These are phyloP conservation scores for Melangyna quadrimaculata DNA, from an alignment of 2,888 invertebrate genomes.

Conservation along the genomic window DNA sequence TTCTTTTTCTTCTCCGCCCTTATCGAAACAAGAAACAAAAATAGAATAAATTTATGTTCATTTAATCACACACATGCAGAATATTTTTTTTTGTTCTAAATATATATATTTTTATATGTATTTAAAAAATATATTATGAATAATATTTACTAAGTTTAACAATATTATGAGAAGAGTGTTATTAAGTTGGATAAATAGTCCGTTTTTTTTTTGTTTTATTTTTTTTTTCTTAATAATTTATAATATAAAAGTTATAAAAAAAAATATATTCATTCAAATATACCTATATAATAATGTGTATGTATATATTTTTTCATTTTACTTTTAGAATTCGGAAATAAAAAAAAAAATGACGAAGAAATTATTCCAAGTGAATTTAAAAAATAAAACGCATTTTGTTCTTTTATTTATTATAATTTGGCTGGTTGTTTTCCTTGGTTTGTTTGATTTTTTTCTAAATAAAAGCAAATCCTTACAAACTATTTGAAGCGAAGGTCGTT, in stretches of 20 bases:
- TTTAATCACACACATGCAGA: slow-evolving; percentile 6
- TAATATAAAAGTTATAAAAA: slow-evolving; percentile 59
- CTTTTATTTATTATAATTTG: not conserved
- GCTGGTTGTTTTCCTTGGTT: not conserved
- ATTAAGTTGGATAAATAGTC: slow-evolving; percentile 44
- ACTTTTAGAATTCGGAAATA: slow-evolving; percentile 45
- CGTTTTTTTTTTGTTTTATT: slow-evolving; percentile 16
- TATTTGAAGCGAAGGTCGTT: too few relatives aligned
- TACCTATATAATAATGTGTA: slow-evolving; percentile 19
- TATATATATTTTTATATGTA: slow-evolving; percentile 46
- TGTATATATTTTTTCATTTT: slow-evolving; percentile 54
- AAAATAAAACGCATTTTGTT: slow-evolving; percentile 9
- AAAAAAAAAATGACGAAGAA: slow-evolving; percentile 40
- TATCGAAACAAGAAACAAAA: slow-evolving; percentile 14
- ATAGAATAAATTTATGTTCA: slow-evolving; percentile 13
- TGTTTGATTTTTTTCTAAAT: too few relatives aligned
- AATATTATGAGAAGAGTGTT: slow-evolving; percentile 27
- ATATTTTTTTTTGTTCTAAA: not conserved
- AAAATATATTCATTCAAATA: slow-evolving; percentile 44
- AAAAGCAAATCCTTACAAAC: too few relatives aligned
- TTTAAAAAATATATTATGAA: slow-evolving; percentile 21
- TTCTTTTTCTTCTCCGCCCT: slow-evolving; percentile 64
- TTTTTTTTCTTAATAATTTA: slow-evolving; percentile 58
- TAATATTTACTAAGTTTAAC: not conserved
- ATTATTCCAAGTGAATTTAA: slow-evolving; percentile 44